These are phyloP conservation scores for Piezodorus guildinii DNA, from an alignment of 1,140 invertebrate genomes.

Conservation along the genomic window DNA sequence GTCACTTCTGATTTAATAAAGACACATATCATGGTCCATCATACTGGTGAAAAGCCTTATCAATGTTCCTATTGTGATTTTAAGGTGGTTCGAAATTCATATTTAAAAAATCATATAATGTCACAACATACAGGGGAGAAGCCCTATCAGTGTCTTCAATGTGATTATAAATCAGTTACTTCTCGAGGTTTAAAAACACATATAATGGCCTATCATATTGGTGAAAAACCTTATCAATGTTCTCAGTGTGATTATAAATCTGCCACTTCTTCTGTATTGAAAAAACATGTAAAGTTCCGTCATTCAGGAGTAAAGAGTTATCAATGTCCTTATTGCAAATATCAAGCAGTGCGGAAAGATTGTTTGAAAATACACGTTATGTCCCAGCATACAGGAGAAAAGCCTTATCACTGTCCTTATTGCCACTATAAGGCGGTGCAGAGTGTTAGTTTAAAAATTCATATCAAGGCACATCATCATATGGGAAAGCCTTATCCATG, in stretches of 20 bases:
- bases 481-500: too few species aligned
- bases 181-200: neutral
- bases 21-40: neutral
- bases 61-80: neutral
- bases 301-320: neutral
- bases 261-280: neutral
- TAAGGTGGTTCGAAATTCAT: neutral
- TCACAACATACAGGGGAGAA: neutral
- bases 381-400: neutral
- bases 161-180: neutral
- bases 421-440: too few species aligned
- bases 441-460: too few species aligned
- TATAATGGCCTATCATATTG: neutral
- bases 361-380: neutral
- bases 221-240: neutral
- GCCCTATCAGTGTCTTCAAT: neutral
- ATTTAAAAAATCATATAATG: neutral
- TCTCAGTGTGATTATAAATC: neutral
- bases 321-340: neutral
- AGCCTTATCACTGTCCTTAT: neutral
- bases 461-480: too few species aligned
- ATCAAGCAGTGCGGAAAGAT: neutral
- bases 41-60: neutral
- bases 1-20: neutral
- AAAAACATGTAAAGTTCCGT: neutral